Base-by-base conservation (phyloP, 2,888 invertebrate species). In the Acrobasis repandana region DNA sequence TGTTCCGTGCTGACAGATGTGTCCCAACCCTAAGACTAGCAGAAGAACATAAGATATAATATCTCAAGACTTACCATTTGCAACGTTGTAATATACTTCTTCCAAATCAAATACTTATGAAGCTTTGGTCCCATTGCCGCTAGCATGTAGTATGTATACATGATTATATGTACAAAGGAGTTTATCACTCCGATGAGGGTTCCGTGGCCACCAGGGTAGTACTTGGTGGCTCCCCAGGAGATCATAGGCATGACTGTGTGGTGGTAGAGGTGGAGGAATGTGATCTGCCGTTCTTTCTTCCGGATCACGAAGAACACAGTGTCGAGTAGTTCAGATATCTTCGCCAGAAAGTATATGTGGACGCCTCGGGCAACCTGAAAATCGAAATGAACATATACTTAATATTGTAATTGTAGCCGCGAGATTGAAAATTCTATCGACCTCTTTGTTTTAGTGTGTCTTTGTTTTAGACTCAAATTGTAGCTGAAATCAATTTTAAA, bases 211-310 rank as follows among this genome's bases (percentile, higher is more conserved):
- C 97, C 97, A 61, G 95, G 94, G 77, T 94, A 96, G 82, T 97
- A 98, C 85, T 97, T 97, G 14, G 97, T 96, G 14, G 96, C 96
- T 52, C 97, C 97, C 98, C 98, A 98, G 59, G 97, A 96, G 74
- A 97, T 95, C 93, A 97, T 94, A 1, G 98, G 98, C 98, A 98
- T 98, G 51, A 97, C 96, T 0, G 97, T 97, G 80, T 98, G 98
- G 83, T 98, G 98, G 79, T 98, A 98, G 74, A 98, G 94, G 78
- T 98, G 98, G 60, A 98, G 94, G 82, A 97, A 97, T 0, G 97
- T 96, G 58, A 98, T 95, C 88, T 98, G 98, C 9, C 94, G 94
- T 68, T 97, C 95, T 77, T 98, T 98, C 91, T 98, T 98, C 59
- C 98, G 94, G 74, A 98, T 92, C 16, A 98, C 96, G 88, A 98